Base-by-base conservation (phyloP, 2,888 invertebrate species). In the Drosophila stalkeri region DNA sequence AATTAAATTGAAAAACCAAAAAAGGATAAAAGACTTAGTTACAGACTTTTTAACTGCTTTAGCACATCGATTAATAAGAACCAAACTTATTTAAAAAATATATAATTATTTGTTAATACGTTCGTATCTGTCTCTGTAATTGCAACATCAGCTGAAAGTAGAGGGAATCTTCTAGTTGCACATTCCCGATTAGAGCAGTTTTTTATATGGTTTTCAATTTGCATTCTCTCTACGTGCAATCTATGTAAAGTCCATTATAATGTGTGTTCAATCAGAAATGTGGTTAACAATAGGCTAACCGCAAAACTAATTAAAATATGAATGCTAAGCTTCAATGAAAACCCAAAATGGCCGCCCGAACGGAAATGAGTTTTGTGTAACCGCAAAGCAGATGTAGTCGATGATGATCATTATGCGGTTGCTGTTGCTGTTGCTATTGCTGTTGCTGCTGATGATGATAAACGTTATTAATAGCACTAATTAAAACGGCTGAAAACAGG, bases 381-480 rank as follows among this genome's bases (percentile, higher is more conserved):
- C 84, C 84, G 52, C 83, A 88, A 72, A 83, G 73, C 79, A 80
- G 81, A 77, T 76, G 74, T 69, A 72, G 27, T 46, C 55, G 31
- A 49, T 57, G 31, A 41, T 55, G 46, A 62, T 55, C 16, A 67
- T 74, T 20, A 55, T 16, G 54, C 9, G 54, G 20, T 16, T n/a
- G 49, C 31, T 49, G 71, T 11, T 2, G 18, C 11, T 43, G 20
- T 11, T 44, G 18, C 11, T 43, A 12, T 11, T 44, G 12, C 0
- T 49, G 61, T n/a, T 55, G 56, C 23, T 54, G 65, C 39, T 55
- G 18, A 35, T 52, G 47, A 51, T 63, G 64, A 72, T 63, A 64
- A 46, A 60, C 59, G 68, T 79, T 86, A 85, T 86, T 86, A 78
- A 85, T 85, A 86, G 75, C 65, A 74, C 72, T 86, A 88, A 85